These are phyloP conservation scores for Gouania willdenowi DNA, from an alignment of 2,797 vertebrate genomes.

Conservation along the genomic window DNA sequence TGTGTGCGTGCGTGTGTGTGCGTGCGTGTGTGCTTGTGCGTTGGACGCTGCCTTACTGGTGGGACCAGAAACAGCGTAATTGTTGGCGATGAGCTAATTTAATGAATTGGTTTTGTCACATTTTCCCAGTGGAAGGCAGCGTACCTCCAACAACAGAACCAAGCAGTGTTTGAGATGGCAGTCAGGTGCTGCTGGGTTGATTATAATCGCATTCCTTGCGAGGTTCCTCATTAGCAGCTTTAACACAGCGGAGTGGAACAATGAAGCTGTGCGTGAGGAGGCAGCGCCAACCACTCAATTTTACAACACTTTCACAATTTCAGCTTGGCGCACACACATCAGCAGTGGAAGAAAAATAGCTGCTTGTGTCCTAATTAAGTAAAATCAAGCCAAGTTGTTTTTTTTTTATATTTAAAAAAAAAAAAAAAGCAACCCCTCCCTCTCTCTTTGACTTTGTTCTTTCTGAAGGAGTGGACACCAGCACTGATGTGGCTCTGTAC, in stretches of 20 bases:
- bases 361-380: conserved; percentile 20
- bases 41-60: conserved; percentile 44
- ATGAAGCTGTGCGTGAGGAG: conserved; percentile 34
- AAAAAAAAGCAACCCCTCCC: neutral
- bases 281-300: conserved; percentile 5
- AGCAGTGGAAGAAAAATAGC: too few relatives aligned
- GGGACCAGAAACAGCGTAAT: conserved; percentile 70
- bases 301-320: conserved; percentile 3
- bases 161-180: conserved; percentile 85
- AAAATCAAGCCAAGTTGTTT: too few relatives aligned
- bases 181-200: conserved; percentile 87
- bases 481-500: conserved; percentile 89
- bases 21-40: too few relatives aligned
- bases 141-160: conserved; percentile 63
- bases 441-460: conserved; percentile 5
- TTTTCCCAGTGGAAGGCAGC: conserved; percentile 78
- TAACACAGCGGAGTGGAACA: conserved; percentile 49
- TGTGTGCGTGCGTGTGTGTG: conserved; percentile 39
- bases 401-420: neutral
- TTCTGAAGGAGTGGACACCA: conserved; percentile 88
- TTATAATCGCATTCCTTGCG: conserved; percentile 81
- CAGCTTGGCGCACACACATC: too few relatives aligned
- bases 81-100: conserved; percentile 88
- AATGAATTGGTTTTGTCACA: conserved; percentile 90
- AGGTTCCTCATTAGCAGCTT: conserved; percentile 69